Evolutionary conservation across 2,797 vertebrate species (phyloP), one percentile per base, ranked within the genome.

Genomic region (Podargus strigoides): DNA sequence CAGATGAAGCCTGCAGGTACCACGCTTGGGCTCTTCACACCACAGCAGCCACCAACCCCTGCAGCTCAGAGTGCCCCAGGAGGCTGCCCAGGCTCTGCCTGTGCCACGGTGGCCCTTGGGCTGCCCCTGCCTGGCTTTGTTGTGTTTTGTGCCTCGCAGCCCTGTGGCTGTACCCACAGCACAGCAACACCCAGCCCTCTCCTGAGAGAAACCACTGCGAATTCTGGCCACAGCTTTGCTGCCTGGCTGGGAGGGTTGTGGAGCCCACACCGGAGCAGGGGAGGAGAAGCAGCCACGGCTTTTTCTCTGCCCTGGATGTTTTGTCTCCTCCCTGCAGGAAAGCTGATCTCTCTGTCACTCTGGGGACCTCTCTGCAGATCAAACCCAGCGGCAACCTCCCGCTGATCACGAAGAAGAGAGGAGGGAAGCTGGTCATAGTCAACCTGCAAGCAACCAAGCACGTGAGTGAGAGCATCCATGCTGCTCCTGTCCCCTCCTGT

Each of bases 401-500:
- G 0, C 98, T 99, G 8, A 97, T 99, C 96, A 99, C 99, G 9
- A 99, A 99, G 93, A 99, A 98, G 82, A 98, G 98, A 14, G 99
- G 99, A 39, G 99, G 99, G 34, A 99, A 98, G 85, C 79, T 99
- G 78, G 99, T 98, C 95, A 99, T 99, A 10, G 98, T 99, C 91
- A 99, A 99, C 96, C 98, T 99, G 12, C 99, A 99, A 97, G 97
- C 98, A 42, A 99, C 99, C 10, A 99, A 99, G 95, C 99, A 99
- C 0, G 99, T 99, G 97, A 95, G 99, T 98, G 62, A 50, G 30
- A 30, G 75, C 3, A 0, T 56, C 44, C 73, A 34, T 4, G 0
- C n/a, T 11, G 34, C 30, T 49, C 37, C 44, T 47, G 18, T 42
- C n/a, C 36, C 28, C 74, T 58, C 2, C 0, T 1, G 3, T 30